phyloP scores from a whole-genome alignment of 2,113 vertebrate species.

The Spilogale gracilis region DNA sequence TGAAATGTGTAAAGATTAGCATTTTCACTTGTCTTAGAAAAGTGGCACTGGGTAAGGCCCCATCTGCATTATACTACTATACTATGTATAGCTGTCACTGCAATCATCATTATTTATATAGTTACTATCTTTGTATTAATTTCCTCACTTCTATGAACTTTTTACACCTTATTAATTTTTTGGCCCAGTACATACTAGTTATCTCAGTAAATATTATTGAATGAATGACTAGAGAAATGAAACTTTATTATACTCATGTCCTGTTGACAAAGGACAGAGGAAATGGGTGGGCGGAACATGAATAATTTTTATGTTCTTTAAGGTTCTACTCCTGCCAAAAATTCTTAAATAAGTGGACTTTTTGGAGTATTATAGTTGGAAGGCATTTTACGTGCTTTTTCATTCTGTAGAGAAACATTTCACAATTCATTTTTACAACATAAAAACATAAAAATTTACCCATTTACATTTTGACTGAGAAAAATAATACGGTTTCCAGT shows the following conservation, averaged over 20 bases:
- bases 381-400: constrained; percentile 51
- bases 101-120: not conserved
- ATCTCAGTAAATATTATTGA: not conserved
- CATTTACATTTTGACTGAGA: constrained; percentile 82
- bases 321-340: not conserved
- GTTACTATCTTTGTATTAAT: not conserved
- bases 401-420: constrained; percentile 56
- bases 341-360: constrained; percentile 46
- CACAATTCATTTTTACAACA: constrained; percentile 58
- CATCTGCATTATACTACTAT: not conserved
- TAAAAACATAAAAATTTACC: constrained; percentile 69
- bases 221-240: not conserved
- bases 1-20: not conserved
- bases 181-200: not conserved
- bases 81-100: not conserved
- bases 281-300: not conserved
- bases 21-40: constrained; percentile 49
- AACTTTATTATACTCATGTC: not conserved
- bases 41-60: not conserved
- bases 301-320: constrained; percentile 36
- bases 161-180: not conserved
- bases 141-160: not conserved
- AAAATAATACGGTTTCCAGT: constrained; percentile 79
- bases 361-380: constrained; percentile 53
- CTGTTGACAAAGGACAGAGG: not conserved